Evolutionary conservation across 2,113 vertebrate species (phyloP).

Genomic region (Rhinoderma darwinii): DNA sequence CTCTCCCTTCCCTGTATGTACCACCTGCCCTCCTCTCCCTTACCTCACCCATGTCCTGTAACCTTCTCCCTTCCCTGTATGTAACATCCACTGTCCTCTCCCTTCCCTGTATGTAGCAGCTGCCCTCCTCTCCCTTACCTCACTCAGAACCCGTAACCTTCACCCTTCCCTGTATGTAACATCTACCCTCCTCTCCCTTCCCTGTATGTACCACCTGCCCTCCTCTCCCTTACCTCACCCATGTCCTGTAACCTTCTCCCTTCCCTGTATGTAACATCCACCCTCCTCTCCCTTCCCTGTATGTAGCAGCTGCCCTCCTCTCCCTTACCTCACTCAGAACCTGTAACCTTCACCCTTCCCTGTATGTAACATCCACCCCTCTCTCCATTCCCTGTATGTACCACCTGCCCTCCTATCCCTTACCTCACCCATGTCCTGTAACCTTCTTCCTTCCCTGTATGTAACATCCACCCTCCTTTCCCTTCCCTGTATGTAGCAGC

Average conservation of each 20-base stretch:
- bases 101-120: neutral
- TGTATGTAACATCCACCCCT: neutral
- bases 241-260: neutral
- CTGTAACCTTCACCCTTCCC: too few species aligned
- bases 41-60: too few species aligned
- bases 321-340: too few species aligned
- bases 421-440: neutral
- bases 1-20: too few species aligned
- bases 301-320: neutral
- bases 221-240: too few species aligned
- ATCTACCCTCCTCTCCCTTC: too few species aligned
- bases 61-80: neutral
- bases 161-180: too few species aligned
- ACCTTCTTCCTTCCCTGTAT: neutral
- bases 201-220: too few species aligned
- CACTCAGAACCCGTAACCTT: too few species aligned
- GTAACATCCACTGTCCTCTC: neutral
- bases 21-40: too few species aligned
- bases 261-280: neutral
- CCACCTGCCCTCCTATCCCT: neutral
- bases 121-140: too few species aligned
- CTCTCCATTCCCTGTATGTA: neutral
- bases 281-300: neutral
- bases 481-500: neutral
- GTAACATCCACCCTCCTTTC: neutral